These are phyloP conservation scores for Zaprionus nigranus DNA, from an alignment of 1,140 invertebrate genomes.

Conservation along the genomic window DNA sequence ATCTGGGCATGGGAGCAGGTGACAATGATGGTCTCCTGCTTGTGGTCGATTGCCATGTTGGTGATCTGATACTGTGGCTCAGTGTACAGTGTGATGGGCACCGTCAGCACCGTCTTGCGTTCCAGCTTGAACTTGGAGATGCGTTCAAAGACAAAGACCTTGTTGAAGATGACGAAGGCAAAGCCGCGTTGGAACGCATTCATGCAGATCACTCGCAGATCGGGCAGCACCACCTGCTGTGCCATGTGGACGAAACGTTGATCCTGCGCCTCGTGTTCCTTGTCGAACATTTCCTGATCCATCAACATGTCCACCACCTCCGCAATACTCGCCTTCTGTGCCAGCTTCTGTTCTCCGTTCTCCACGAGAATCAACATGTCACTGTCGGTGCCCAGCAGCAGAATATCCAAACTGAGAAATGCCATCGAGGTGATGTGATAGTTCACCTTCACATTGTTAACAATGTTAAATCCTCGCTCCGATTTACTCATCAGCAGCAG, in stretches of 20 bases:
- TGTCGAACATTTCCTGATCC: constrained; percentile 75
- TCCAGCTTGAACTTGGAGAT: constrained; percentile 86
- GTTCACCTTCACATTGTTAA: constrained; percentile 90
- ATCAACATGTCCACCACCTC: constrained; percentile 84
- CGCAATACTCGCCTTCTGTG: constrained; percentile 85
- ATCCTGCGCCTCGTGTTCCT: constrained; percentile 60
- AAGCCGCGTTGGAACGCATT: constrained; percentile 86
- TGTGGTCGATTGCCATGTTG: constrained; percentile 85
- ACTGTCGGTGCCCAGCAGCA: constrained; percentile 89
- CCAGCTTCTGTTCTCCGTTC: constrained; percentile 89
- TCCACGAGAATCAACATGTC: constrained; percentile 90
- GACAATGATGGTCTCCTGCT: constrained; percentile 85
- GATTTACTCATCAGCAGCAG: constrained; percentile 90
- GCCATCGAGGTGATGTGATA: constrained; percentile 87
- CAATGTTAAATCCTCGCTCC: constrained; percentile 89
- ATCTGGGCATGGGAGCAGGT: constrained; percentile 87
- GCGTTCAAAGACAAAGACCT: constrained; percentile 87
- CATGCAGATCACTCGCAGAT: constrained; percentile 85
- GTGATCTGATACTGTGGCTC: constrained; percentile 85
- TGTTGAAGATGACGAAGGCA: constrained; percentile 86
- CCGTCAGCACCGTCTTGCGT: constrained; percentile 85
- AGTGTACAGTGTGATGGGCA: constrained; percentile 84
- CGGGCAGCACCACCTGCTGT: constrained; percentile 64
- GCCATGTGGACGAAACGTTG: constrained; percentile 45
- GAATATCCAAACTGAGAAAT: constrained; percentile 88